Conservation (phyloP, 2,888 invertebrate species). For the Leistus spinibarbis region DNA sequence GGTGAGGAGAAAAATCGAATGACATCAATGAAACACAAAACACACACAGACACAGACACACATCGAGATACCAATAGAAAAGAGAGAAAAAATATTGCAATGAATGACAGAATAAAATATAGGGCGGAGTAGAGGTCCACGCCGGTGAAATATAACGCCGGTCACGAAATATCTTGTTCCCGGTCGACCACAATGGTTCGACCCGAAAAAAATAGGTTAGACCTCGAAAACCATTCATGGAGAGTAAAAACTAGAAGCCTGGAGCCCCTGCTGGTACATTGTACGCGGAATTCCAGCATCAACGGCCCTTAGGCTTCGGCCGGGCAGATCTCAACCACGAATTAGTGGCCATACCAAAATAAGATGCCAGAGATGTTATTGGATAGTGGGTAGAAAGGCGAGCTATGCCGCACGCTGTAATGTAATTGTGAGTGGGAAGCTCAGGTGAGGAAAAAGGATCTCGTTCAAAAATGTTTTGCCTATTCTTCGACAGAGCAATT, state of each 20-base stretch:
- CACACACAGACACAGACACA: slow-evolving; percentile 14
- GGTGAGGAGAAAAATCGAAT: neutral
- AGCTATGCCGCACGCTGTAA: neutral
- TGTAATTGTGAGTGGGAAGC: neutral
- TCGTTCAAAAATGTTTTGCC: slow-evolving; percentile 36
- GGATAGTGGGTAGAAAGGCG: neutral
- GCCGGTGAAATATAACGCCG: slow-evolving; percentile 56
- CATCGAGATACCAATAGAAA: slow-evolving; percentile 46
- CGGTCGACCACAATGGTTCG: slow-evolving; percentile 49
- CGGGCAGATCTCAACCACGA: slow-evolving; percentile 9
- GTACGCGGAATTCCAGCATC: slow-evolving; percentile 17
- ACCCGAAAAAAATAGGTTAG: slow-evolving; percentile 30
- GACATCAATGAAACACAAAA: slow-evolving; percentile 30
- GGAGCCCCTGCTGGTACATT: slow-evolving; percentile 19
- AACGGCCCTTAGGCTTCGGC: neutral
- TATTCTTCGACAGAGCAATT: slow-evolving; percentile 19
- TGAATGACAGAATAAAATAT: slow-evolving; percentile 56
- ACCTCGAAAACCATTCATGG: slow-evolving; percentile 23
- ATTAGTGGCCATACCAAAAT: slow-evolving; percentile 1
- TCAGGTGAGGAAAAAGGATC: slow-evolving; percentile 34
- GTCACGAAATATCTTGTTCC: slow-evolving; percentile 57
- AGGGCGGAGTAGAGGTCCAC: slow-evolving; percentile 52
- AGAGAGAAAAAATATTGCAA: slow-evolving; percentile 48
- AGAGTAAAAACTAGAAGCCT: slow-evolving; percentile 32
- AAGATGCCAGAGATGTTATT: neutral